Percentiles rank a stretch among this genome's conserved stretches.
Evolutionary conservation across 2,113 vertebrate genomes (phyloP).

Genomic region (Struthio camelus): DNA sequence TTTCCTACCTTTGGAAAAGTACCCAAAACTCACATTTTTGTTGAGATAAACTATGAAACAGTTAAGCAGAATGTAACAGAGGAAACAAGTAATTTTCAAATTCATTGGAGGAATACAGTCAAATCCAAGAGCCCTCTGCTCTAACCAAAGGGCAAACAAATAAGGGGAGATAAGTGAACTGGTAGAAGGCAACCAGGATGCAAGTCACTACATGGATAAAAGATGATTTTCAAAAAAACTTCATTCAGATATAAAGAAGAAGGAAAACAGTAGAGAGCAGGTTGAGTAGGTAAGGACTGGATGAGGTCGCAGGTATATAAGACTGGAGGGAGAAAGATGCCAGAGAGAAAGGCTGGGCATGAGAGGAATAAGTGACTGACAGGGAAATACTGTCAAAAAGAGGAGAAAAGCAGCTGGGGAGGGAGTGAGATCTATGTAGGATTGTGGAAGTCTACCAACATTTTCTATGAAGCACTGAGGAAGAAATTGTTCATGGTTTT

Average conservation of each 20-base stretch:
- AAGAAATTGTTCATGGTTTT: background rate
- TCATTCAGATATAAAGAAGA: background rate
- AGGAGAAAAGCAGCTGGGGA: background rate
- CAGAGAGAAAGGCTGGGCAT: background rate
- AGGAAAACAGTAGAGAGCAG: background rate
- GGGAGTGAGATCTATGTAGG: background rate
- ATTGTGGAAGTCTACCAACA: background rate
- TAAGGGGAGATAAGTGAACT: background rate
- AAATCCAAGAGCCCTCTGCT: background rate
- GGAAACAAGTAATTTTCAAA: background rate
- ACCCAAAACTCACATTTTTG: background rate
- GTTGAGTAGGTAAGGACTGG: background rate
- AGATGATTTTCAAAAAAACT: background rate
- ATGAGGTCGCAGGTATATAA: background rate
- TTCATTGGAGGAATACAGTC: background rate
- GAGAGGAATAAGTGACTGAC: background rate
- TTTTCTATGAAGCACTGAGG: rapidly evolving
- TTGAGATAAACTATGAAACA: background rate
- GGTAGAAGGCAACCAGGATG: background rate
- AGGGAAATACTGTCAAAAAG: background rate
- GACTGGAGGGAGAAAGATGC: background rate
- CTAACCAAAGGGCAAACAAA: background rate
- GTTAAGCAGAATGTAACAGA: background rate
- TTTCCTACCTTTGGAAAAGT: background rate
- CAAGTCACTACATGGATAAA: background rate